phyloP scores from a whole-genome alignment of 1,140 invertebrate species.

The Drosophila bipectinata region DNA sequence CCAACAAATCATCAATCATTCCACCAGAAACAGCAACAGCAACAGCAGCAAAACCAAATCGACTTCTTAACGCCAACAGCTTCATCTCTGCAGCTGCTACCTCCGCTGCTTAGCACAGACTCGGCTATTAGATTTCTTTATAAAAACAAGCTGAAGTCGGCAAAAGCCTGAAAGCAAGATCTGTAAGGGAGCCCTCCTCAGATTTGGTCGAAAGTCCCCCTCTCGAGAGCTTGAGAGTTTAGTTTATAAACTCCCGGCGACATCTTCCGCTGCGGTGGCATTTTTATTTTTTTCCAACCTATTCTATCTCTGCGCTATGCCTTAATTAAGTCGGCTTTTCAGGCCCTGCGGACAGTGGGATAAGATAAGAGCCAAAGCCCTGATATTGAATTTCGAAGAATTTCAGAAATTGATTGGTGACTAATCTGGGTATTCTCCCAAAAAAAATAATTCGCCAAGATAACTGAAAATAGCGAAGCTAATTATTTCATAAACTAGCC shows the following conservation, averaged over 20 bases:
- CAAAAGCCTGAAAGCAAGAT: constrained; percentile 20
- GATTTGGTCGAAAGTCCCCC: constrained; percentile 19
- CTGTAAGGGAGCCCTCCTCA: constrained; percentile 2
- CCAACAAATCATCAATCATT: constrained; percentile 76
- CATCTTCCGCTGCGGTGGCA: constrained; percentile 39
- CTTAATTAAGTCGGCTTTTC: constrained; percentile 51
- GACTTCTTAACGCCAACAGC: constrained; percentile 73
- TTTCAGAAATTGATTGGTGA: background rate
- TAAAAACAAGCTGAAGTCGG: constrained; percentile 18
- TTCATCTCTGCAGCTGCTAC: constrained; percentile 38
- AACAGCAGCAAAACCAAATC: constrained; percentile 58
- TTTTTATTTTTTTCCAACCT: constrained; percentile 32
- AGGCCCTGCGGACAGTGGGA: constrained; percentile 10
- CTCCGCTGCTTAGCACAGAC: constrained; percentile 11
- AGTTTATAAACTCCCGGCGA: constrained; percentile 50
- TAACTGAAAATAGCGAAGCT: background rate
- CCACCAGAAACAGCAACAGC: constrained; percentile 31
- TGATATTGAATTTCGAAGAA: constrained; percentile 1
- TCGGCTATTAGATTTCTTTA: constrained; percentile 53
- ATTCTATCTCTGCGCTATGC: constrained; percentile 40
- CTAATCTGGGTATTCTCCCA: background rate
- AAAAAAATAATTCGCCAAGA: background rate
- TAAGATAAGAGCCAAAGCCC: constrained; percentile 9
- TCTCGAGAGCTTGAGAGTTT: constrained; percentile 32
- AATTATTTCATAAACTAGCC: background rate